These are phyloP conservation scores for Thymelicus sylvestris DNA, from an alignment of 2,888 invertebrate genomes.

Conservation along the genomic window DNA sequence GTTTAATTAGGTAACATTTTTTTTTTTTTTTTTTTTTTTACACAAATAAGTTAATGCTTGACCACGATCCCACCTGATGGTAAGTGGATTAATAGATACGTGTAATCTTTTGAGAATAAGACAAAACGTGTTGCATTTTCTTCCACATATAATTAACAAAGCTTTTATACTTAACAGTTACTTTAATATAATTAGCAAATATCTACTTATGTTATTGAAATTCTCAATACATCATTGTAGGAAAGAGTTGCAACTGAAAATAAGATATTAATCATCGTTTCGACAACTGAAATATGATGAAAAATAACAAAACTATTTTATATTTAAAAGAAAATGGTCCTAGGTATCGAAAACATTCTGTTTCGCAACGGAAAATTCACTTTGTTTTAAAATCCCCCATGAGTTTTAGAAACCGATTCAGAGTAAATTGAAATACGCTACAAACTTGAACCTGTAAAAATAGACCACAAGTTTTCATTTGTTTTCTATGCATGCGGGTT, in stretches of 20 bases:
- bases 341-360: background rate
- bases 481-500: conserved; percentile 34
- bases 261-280: too few species aligned
- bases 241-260: too few species aligned
- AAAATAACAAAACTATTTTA: background rate
- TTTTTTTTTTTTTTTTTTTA: too few species aligned
- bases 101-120: background rate
- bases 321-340: background rate
- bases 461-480: conserved; percentile 36
- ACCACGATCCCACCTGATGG: too few species aligned
- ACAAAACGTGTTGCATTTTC: too few species aligned
- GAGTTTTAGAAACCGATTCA: conserved; percentile 31
- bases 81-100: conserved; percentile 12
- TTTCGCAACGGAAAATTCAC: conserved; percentile 2
- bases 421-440: conserved; percentile 35
- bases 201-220: too few species aligned
- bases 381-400: conserved; percentile 28
- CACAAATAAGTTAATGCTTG: too few species aligned
- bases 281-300: background rate
- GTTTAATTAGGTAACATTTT: conserved; percentile 47
- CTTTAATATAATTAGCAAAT: too few species aligned
- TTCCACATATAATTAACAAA: too few species aligned
- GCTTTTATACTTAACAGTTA: too few species aligned
- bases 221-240: too few species aligned
- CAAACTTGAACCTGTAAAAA: conserved; percentile 29